A percentile compares a stretch with the other conserved stretches of the same genome.
phyloP scores from a whole-genome alignment of 2,113 vertebrate genomes.

The Epinephelus cyanopodus region DNA sequence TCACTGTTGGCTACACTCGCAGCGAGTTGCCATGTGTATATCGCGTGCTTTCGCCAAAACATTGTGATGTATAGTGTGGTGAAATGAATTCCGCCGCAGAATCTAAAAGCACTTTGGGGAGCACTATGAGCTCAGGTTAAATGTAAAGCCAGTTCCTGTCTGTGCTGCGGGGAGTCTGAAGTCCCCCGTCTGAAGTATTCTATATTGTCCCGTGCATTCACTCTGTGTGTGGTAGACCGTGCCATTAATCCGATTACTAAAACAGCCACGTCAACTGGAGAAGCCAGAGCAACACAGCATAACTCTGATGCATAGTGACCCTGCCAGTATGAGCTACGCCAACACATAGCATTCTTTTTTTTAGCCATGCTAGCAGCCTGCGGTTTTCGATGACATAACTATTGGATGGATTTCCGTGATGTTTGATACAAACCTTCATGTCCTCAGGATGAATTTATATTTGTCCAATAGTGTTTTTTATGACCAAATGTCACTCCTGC shows the following conservation, averaged over 20 bases:
- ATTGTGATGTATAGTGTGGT: conserved; percentile 54
- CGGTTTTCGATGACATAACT: not conserved
- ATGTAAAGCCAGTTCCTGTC: conserved; percentile 43
- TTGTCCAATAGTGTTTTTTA: not conserved
- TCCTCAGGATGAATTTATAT: not conserved
- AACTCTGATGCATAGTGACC: conserved; percentile 47
- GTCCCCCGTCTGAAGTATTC: conserved; percentile 29
- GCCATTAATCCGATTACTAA: conserved; percentile 67
- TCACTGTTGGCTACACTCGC: conserved; percentile 25
- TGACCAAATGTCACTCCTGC: not conserved
- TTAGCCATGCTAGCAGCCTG: not conserved
- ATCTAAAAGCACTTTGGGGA: conserved; percentile 50
- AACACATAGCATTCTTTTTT: not conserved
- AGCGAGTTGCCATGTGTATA: conserved; percentile 62
- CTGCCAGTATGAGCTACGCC: not conserved
- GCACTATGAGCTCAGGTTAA: conserved; percentile 23
- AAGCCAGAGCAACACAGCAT: conserved; percentile 23
- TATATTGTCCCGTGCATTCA: conserved; percentile 39
- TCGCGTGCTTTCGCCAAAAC: conserved; percentile 31
- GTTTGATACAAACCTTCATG: not conserved
- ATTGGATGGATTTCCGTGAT: not conserved
- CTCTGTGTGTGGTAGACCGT: conserved; percentile 59
- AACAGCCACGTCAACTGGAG: conserved; percentile 48
- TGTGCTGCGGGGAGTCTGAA: conserved; percentile 33
- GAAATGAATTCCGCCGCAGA: conserved; percentile 45